Evolutionary conservation across 2,113 vertebrate species (phyloP), one percentile per base, ranked within the genome.

Genomic region (Condylura cristata): DNA sequence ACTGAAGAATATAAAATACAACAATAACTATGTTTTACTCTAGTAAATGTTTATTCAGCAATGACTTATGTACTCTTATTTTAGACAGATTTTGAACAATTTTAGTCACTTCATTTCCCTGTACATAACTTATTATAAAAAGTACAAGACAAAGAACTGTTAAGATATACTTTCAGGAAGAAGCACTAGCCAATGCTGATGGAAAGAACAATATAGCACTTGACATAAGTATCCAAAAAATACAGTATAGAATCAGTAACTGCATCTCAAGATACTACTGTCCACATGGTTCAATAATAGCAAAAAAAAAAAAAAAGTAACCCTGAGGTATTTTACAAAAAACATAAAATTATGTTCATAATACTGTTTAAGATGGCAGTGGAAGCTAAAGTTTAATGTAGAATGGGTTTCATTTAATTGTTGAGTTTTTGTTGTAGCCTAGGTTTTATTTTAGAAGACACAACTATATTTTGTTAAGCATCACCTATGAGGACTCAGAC

Each of bases 291-390:
- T 94, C 12, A 39, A 68, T 83, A 34, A 85, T 2, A 61, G 32
- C 37, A 30, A 9, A 51, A 16, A 51, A 51, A 51, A 51, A 51
- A 78, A 91, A 26, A 74, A 41, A n/a, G n/a, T 51, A 80, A 75
- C 16, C 18, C n/a, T 56, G 22, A 66, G 32, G 0, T 66, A n/a
- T 86, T 32, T 85, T 66, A 56, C 18, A 56, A 11, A 94, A 17
- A 41, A 79, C 12, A 24, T 28, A 28, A 83, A 74, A 82, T 63
- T 79, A 82, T 91, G 51, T 80, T 79, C 48, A 86, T 89, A 95
- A 61, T 44, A 32, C 20, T 66, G 9, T 34, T 39, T 56, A 28
- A 72, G 20, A 41, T 74, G 44, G n/a, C 63, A 83, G 51, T 78
- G 4, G 63, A 89, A 79, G 34, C 48, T 72, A 18, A 12, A 74